phyloP scores from a whole-genome alignment of 2,888 invertebrate species.

The Oligia fasciuncula region DNA sequence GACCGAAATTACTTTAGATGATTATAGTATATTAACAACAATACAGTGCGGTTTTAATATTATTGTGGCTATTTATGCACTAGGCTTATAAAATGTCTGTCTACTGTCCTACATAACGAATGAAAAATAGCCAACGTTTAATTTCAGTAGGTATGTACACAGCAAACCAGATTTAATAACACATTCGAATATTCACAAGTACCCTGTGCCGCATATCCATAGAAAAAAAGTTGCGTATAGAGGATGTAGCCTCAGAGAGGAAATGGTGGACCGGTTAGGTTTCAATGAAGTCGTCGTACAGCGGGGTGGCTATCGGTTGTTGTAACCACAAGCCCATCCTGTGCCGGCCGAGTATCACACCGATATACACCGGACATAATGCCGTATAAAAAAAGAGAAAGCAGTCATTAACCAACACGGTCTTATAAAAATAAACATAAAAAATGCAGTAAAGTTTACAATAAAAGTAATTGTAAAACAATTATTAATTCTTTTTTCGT shows the following conservation, averaged over 20 bases:
- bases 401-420: constrained; percentile 1
- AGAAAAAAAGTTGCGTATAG: constrained; percentile 16
- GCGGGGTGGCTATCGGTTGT: constrained; percentile 30
- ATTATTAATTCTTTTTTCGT: constrained; percentile 27
- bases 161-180: constrained; percentile 8
- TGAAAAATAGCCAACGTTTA: neutral
- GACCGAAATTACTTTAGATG: neutral
- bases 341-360: constrained; percentile 26
- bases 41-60: neutral
- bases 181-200: neutral
- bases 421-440: constrained; percentile 10
- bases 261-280: constrained; percentile 56
- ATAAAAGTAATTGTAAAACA: constrained; percentile 38
- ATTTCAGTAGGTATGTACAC: neutral
- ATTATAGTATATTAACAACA: neutral
- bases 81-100: neutral
- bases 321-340: constrained; percentile 63
- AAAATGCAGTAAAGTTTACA: constrained; percentile 1
- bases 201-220: neutral
- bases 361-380: constrained; percentile 11
- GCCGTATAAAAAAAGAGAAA: constrained; percentile 54
- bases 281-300: constrained; percentile 48
- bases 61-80: neutral
- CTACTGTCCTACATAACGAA: neutral
- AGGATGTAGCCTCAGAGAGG: constrained; percentile 59